Evolutionary conservation across 2,797 vertebrate genomes (phyloP).

Genomic region (Hirundo rustica): DNA sequence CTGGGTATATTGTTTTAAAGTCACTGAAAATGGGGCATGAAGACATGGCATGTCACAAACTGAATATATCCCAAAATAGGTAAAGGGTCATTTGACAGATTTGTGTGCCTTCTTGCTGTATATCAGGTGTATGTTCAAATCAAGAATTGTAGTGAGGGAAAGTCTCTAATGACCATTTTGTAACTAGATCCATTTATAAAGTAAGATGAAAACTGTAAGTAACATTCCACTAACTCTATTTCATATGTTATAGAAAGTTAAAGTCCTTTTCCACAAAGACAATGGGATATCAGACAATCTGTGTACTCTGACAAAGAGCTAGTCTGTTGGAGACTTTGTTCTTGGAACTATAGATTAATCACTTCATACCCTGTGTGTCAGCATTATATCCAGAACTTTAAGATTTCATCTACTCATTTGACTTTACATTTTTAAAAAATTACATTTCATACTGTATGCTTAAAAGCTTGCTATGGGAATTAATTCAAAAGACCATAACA

Average conservation of each 20-base stretch:
- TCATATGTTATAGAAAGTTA: background rate
- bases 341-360: background rate
- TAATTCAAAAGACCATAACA: background rate
- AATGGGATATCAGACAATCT: background rate
- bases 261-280: background rate
- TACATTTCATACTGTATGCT: background rate
- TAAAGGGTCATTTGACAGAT: background rate
- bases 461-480: background rate
- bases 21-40: background rate
- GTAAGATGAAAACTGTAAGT: background rate
- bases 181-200: background rate
- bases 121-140: background rate
- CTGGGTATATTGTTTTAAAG: background rate
- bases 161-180: background rate
- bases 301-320: background rate
- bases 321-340: background rate
- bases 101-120: background rate
- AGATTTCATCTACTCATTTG: background rate
- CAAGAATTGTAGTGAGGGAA: background rate
- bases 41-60: background rate
- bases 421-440: background rate
- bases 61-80: background rate
- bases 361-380: rapidly evolving
- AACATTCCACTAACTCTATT: background rate
- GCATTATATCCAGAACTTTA: background rate